phyloP scores from a whole-genome alignment of 2,113 vertebrate species.

The Stigmatopora argus region DNA sequence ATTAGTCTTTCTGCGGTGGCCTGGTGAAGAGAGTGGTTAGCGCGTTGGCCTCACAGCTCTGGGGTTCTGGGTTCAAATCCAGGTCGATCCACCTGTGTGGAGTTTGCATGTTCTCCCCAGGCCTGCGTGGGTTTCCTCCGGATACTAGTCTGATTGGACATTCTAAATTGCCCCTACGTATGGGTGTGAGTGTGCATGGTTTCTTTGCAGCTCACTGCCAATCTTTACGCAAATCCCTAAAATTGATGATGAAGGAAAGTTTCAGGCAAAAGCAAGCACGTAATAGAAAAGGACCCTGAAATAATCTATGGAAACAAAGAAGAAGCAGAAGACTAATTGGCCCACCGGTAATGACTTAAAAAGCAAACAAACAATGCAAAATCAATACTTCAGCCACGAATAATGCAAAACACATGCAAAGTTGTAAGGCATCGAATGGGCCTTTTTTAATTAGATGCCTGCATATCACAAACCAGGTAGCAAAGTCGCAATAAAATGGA shows the following conservation, averaged over 20 bases:
- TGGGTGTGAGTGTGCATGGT: no score
- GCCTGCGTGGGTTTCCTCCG: no score
- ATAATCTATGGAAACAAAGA: conserved; percentile 2
- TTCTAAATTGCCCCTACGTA: no score
- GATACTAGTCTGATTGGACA: no score
- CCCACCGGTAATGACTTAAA: conserved; percentile 11
- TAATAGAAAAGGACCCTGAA: not conserved
- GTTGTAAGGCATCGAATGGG: not conserved
- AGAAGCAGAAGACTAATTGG: conserved; percentile 7
- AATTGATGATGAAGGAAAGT: conserved; percentile 8
- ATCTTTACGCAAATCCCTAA: not conserved
- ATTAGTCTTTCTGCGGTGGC: not conserved
- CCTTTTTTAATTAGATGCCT: not conserved
- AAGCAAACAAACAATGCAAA: conserved; percentile 9
- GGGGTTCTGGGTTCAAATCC: no score
- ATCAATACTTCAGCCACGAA: conserved; percentile 1
- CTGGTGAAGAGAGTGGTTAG: not conserved
- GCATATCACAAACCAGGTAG: not conserved
- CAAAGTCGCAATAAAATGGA: not conserved
- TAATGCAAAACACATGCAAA: not conserved
- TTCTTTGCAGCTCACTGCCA: not conserved
- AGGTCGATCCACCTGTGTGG: no score
- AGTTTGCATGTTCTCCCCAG: no score
- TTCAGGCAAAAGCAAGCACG: not conserved
- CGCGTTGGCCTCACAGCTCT: no score